Base-by-base conservation (phyloP, 2,888 invertebrate species). In the Ypsolopha sequella region DNA sequence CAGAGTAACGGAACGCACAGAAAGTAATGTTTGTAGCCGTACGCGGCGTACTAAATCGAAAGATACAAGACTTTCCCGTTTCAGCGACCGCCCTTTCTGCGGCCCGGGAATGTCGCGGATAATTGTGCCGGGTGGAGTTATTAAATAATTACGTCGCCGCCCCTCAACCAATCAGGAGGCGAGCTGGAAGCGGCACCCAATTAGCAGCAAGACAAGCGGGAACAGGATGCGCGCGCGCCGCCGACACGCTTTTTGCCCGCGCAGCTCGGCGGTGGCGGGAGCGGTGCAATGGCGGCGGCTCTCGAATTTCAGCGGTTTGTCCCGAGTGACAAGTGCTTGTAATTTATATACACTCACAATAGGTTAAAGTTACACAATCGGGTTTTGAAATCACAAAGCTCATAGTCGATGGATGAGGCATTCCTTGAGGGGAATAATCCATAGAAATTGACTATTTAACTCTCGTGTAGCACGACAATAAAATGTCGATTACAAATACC, bases 81-180 rank as follows among this genome's bases (percentile, higher is more conserved):
- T 6, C 39, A n/a, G 43, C 43, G 11, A 13, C 43, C 43, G 11
- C 7, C 11, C 46, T 46, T 34, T 10, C 35, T 6, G 6, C 33
- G 33, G 10, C 24, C 7, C 11, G 36, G 36, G 36, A 35, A 41
- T 43, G 50, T 50, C 50, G 41, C 35, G 10, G 50, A 41, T 50
- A 51, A 51, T 48, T 55, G 50, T 41, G 36, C 41, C 50, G 50
- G 84, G 84, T 79, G 84, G 77, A 69, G 77, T 77, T 80, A 77
- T 80, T 79, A 77, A 76, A 76, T 84, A 84, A 84, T 84, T 80
- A 80, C 72, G 79, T 36, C 69, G 56, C 75, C 76, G 74, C 77
- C 74, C 71, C 66, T 59, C 73, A 66, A 59, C 82, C 85, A 81
- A 81, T 79, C 69, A 68, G 68, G 66, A 62, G 60, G 60, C 74